These are phyloP conservation scores for Hydropsyche betteni DNA, from an alignment of 2,888 invertebrate species.

Conservation along the genomic window DNA sequence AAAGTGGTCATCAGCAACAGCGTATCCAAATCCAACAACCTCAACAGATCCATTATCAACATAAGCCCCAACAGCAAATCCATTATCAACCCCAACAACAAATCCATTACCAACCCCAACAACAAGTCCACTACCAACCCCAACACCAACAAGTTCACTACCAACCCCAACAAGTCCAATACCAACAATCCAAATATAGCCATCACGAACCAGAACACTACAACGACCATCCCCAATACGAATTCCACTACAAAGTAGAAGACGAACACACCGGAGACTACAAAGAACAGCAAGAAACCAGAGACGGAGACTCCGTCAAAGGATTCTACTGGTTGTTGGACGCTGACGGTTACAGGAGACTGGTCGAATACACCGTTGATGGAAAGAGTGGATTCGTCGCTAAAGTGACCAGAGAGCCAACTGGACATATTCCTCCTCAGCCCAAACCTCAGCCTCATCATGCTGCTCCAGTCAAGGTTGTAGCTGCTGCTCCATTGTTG, in stretches of 20 bases:
- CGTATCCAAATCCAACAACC: conserved; percentile 27
- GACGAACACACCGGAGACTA: conserved; percentile 69
- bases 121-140: conserved; percentile 15
- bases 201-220: conserved; percentile 40
- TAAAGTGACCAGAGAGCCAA: conserved; percentile 66
- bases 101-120: conserved; percentile 35
- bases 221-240: conserved; percentile 66
- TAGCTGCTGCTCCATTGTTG: not conserved
- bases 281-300: conserved; percentile 67
- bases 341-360: conserved; percentile 67
- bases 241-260: conserved; percentile 68
- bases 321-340: conserved; percentile 68
- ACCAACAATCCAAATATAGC: conserved; percentile 11
- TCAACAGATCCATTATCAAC: conserved; percentile 23
- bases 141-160: conserved; percentile 15
- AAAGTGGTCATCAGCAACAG: conserved; percentile 11
- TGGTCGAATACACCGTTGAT: conserved; percentile 66
- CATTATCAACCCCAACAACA: conserved; percentile 13
- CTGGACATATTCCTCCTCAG: conserved; percentile 55
- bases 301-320: conserved; percentile 67
- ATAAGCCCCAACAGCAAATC: not conserved
- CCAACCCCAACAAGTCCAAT: conserved; percentile 17
- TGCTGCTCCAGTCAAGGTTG: conserved; percentile 24
- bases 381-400: conserved; percentile 68
- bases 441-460: conserved; percentile 17